Conservation (phyloP, 1,140 invertebrate species). For the Tachypleus tridentatus region DNA sequence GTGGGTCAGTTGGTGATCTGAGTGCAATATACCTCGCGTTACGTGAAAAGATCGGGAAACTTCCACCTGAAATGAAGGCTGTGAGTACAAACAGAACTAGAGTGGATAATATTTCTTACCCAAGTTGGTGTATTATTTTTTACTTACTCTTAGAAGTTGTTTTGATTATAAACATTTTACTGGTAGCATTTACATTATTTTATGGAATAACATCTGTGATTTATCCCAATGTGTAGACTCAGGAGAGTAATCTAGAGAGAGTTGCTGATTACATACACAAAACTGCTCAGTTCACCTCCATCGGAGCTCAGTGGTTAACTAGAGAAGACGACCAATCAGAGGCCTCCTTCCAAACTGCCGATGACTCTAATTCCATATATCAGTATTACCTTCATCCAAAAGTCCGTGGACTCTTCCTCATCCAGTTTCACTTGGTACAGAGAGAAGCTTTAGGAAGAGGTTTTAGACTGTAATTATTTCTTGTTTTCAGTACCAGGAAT, state of each 20-base stretch:
- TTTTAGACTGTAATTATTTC: too few relatives aligned
- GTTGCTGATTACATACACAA: conserved; percentile 14
- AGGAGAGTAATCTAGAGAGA: conserved; percentile 11
- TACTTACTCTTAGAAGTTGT: neutral
- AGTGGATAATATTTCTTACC: neutral
- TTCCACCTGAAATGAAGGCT: too few relatives aligned
- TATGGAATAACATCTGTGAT: conserved; percentile 1
- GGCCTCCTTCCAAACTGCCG: too few relatives aligned
- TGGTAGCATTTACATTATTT: neutral
- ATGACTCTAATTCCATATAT: too few relatives aligned
- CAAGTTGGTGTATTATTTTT: neutral
- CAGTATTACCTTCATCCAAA: too few relatives aligned
- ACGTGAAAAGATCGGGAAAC: conserved; percentile 6
- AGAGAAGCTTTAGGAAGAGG: too few relatives aligned
- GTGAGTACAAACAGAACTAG: conserved; percentile 1
- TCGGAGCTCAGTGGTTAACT: too few relatives aligned
- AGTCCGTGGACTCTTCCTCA: too few relatives aligned
- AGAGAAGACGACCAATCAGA: too few relatives aligned
- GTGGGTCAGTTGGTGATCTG: conserved; percentile 12
- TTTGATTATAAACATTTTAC: neutral
- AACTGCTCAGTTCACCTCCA: neutral
- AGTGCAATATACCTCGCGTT: conserved; percentile 11
- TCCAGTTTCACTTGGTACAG: too few relatives aligned
- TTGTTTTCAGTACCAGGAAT: too few relatives aligned
- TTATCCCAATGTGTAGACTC: conserved; percentile 7